phyloP scores from a whole-genome alignment of 2,113 vertebrate species.

The Neotragus pygmaeus region DNA sequence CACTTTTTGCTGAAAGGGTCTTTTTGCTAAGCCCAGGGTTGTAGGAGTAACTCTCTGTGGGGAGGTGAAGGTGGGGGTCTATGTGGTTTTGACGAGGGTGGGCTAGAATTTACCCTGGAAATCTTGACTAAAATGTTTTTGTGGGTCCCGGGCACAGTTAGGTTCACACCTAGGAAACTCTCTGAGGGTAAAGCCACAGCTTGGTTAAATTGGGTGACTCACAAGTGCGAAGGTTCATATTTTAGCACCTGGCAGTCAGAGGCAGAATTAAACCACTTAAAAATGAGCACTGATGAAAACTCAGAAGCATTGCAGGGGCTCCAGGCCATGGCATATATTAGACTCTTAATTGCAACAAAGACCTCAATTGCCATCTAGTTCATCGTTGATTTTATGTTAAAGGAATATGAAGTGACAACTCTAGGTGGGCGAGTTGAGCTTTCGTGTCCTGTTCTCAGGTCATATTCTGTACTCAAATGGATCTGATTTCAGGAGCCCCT shows the following conservation, averaged over 20 bases:
- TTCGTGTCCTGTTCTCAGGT: not conserved
- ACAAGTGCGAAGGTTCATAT: conserved; percentile 97
- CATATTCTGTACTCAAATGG: not conserved
- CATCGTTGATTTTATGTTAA: conserved; percentile 61
- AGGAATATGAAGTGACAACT: conserved; percentile 36
- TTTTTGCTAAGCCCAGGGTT: not conserved
- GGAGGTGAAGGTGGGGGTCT: conserved; percentile 70
- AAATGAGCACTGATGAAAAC: conserved; percentile 84
- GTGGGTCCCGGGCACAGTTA: conserved; percentile 81
- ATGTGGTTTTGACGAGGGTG: conserved; percentile 84
- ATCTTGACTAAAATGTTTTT: conserved; percentile 89
- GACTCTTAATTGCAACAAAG: conserved; percentile 75
- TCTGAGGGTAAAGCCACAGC: conserved; percentile 88
- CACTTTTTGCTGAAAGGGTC: conserved; percentile 34
- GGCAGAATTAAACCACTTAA: conserved; percentile 85
- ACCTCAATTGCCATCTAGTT: conserved; percentile 60
- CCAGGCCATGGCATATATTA: conserved; percentile 79
- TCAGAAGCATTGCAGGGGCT: conserved; percentile 77
- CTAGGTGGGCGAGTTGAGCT: not conserved
- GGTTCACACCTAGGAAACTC: conserved; percentile 89
- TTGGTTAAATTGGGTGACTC: conserved; percentile 94
- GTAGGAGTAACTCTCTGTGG: conserved; percentile 47
- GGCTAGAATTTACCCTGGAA: conserved; percentile 88
- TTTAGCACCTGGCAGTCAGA: conserved; percentile 93
- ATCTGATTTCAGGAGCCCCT: not conserved